Percentiles rank a stretch among this genome's conserved stretches.
These are phyloP conservation scores for Cyclina sinensis DNA, from an alignment of 1,140 invertebrate genomes.

Conservation along the genomic window DNA sequence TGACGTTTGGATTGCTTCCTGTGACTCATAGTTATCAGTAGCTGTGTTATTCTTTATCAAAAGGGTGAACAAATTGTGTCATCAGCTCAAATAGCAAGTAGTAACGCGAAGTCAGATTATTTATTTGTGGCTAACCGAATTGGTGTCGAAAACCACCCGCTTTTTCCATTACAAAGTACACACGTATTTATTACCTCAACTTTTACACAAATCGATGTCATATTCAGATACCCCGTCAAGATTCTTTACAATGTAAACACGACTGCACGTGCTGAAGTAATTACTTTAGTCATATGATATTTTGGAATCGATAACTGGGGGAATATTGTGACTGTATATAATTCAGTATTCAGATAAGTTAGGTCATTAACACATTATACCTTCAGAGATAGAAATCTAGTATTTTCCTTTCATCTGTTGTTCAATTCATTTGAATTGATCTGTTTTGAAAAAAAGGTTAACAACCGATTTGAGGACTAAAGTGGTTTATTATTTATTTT, in stretches of 20 bases:
- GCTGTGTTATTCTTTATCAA: too few species aligned
- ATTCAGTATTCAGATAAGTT: not conserved
- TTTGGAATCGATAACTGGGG: not conserved
- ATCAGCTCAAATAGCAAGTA: too few species aligned
- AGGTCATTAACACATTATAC: slow-evolving; percentile 6
- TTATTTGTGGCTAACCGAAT: not conserved
- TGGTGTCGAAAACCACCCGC: not conserved
- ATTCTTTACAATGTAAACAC: not conserved
- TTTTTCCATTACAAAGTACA: not conserved
- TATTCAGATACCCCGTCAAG: not conserved
- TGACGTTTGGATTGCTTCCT: too few species aligned
- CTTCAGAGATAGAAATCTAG: not conserved
- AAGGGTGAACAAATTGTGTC: too few species aligned
- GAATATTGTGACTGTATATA: not conserved
- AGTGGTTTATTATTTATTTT: slow-evolving; percentile 32
- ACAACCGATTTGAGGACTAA: not conserved
- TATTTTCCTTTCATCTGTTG: slow-evolving; percentile 18
- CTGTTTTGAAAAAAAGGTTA: not conserved
- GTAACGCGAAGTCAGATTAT: too few species aligned
- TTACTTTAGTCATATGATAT: slow-evolving; percentile 3
- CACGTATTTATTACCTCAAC: not conserved
- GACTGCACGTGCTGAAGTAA: not conserved
- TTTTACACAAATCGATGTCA: not conserved
- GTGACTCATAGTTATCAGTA: too few species aligned
- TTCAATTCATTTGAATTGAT: slow-evolving; percentile 6